Evolutionary conservation across 2,888 invertebrate genomes (phyloP), one percentile per base, ranked within the genome.

Genomic region (Melanargia galathea): DNA sequence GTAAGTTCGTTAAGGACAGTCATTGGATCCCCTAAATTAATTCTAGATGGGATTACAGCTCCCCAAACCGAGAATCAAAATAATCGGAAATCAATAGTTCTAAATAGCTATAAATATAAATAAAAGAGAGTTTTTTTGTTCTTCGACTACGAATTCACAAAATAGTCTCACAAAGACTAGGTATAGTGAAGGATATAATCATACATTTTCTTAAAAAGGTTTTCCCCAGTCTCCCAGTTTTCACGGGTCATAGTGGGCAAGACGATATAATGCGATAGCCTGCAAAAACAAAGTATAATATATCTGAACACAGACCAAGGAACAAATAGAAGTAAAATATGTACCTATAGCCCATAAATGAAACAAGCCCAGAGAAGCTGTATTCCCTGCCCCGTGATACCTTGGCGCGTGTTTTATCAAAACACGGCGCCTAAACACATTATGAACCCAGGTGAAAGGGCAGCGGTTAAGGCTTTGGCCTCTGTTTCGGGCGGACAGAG

Each of bases 241-340:
- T 2, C 52, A 20, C 52, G 13, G 52, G 52, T 52, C 52, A 52
- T 13, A n/a, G 16, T 49, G n/a, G 20, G 13, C 52, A 35, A 35
- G 33, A 35, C 52, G 20, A 52, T 52, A 52, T 35, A 22, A 43
- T 0, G 43, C 30, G 43, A 45, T 45, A 30, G 18, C 18, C 56
- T 26, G 18, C 26, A 45, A 13, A n/a, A 56, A 45, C 56, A 52
- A 33, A 45, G 18, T 57, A 30, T 40, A 43, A 38, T 38, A 40
- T 30, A 13, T 30, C 16, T 51, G 24, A 24, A 30, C 46, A 13
- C 22, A 46, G 46, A 46, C 11, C 13, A 46, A 46, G 13, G 45
- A 24, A 46, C 22, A 46, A 13, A 13, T 46, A 46, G 24, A 46
- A 22, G 24, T 26, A 26, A 26, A 26, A 5, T 26, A 26, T 26